Evolutionary conservation across 2,888 invertebrate genomes (phyloP).

Genomic region (Leucophenga maculata): DNA sequence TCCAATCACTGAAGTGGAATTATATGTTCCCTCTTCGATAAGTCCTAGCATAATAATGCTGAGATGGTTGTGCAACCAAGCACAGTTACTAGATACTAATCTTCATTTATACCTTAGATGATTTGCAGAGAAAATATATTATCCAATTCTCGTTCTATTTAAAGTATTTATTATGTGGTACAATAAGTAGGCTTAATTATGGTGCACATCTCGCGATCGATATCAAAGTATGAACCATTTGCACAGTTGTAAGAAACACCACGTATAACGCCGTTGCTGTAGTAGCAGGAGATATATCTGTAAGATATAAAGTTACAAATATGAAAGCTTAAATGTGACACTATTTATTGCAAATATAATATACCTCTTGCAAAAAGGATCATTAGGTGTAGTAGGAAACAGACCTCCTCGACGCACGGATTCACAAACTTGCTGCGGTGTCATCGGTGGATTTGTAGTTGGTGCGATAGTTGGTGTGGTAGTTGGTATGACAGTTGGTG

Average conservation of each 20-base stretch:
- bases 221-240: slow-evolving; percentile 49
- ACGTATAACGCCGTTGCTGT: slow-evolving; percentile 41
- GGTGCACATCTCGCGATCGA: slow-evolving; percentile 48
- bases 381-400: slow-evolving; percentile 57
- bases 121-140: too few relatives aligned
- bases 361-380: slow-evolving; percentile 60
- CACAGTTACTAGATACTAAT: too few relatives aligned
- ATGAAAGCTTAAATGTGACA: neutral
- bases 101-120: too few relatives aligned
- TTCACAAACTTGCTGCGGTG: slow-evolving; percentile 47
- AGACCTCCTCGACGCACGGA: slow-evolving; percentile 50
- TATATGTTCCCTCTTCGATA: too few relatives aligned
- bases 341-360: neutral
- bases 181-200: slow-evolving; percentile 55
- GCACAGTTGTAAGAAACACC: slow-evolving; percentile 55
- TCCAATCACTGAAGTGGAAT: too few relatives aligned
- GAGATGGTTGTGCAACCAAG: too few relatives aligned
- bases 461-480: slow-evolving; percentile 30
- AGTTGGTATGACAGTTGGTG: neutral
- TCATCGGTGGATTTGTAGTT: slow-evolving; percentile 37
- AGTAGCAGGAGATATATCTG: slow-evolving; percentile 63
- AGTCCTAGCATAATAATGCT: too few relatives aligned
- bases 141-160: neutral
- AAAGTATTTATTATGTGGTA: slow-evolving; percentile 5
- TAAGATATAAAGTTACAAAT: slow-evolving; percentile 19